Percentiles rank a stretch among this genome's conserved stretches.
Evolutionary conservation across 92 coral and sea anemone genomes (phyloP).

Genomic region (Nematostella vectensis): DNA sequence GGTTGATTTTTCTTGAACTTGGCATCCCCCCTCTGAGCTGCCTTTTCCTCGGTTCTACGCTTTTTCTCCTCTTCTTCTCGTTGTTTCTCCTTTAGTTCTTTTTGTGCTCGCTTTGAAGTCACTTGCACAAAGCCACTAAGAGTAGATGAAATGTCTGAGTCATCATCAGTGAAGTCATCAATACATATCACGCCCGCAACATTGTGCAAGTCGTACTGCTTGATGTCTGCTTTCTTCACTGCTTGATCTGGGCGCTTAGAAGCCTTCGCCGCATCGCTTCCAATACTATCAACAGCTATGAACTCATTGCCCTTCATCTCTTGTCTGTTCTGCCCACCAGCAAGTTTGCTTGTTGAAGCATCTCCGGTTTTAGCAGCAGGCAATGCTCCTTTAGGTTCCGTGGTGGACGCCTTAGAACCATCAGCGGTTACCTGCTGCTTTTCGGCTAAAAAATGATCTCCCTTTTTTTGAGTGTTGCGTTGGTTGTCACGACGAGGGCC

Average conservation of each 20-base stretch:
- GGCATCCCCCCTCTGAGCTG: slow-evolving; percentile 42
- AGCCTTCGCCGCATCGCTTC: slow-evolving; percentile 35
- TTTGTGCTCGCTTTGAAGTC: slow-evolving; percentile 85
- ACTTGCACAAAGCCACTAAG: slow-evolving; percentile 98
- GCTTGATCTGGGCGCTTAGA: slow-evolving; percentile 56
- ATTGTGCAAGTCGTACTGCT: slow-evolving; percentile 77
- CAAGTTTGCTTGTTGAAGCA: slow-evolving; percentile 44
- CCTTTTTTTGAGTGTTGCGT: slow-evolving; percentile 48
- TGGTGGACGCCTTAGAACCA: slow-evolving; percentile 81
- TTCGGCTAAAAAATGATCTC: slow-evolving; percentile 98
- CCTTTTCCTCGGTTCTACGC: slow-evolving; percentile 67
- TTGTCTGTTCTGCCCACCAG: slow-evolving; percentile 51
- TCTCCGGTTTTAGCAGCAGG: slow-evolving; percentile 92
- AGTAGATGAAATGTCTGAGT: slow-evolving; percentile 84
- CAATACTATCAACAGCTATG: slow-evolving; percentile 58
- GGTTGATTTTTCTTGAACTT: slow-evolving; percentile 62
- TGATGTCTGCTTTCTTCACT: slow-evolving; percentile 49
- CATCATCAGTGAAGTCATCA: slow-evolving; percentile 92
- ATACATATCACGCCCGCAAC: slow-evolving; percentile 94
- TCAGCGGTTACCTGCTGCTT: slow-evolving; percentile 99
- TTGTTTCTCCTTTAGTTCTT: slow-evolving; percentile 87
- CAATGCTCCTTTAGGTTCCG: slow-evolving; percentile 85
- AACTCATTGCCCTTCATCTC: slow-evolving; percentile 31
- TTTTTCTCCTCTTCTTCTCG: slow-evolving; percentile 92
- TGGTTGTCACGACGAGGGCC: slow-evolving; percentile 37